Conservation (phyloP, 2,797 vertebrate genomes). For the Stomatorhinus walkeri region DNA sequence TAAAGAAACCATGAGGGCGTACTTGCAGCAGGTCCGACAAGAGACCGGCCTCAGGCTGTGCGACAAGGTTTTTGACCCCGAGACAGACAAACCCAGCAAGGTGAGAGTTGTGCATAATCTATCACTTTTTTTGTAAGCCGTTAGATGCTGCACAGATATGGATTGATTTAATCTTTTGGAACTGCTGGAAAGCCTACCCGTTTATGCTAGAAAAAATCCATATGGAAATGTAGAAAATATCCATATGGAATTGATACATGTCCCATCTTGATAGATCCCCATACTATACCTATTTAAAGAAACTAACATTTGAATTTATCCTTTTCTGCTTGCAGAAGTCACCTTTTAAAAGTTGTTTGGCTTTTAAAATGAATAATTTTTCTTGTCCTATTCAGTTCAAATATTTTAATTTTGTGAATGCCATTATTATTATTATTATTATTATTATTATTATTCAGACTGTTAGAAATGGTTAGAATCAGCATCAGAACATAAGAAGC, state of each 20-base stretch:
- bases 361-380: neutral
- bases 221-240: neutral
- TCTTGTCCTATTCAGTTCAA: neutral
- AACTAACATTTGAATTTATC: neutral
- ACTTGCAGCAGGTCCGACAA: slow-evolving; percentile 91
- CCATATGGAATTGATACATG: neutral
- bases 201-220: neutral
- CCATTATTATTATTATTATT: neutral
- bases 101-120: slow-evolving; percentile 48
- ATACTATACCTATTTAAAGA: neutral
- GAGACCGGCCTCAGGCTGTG: slow-evolving; percentile 91
- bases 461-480: neutral
- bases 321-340: neutral
- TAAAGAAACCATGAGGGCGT: slow-evolving; percentile 87
- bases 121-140: neutral
- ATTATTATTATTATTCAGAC: neutral
- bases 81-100: slow-evolving; percentile 97
- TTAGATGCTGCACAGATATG: neutral
- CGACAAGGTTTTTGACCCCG: slow-evolving; percentile 93
- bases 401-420: neutral
- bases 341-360: neutral
- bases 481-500: neutral
- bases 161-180: neutral
- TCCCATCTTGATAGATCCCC: neutral
- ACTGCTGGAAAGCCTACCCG: neutral